Base-by-base conservation (phyloP, 1,140 invertebrate species). In the Proctacanthus coquilletti region DNA sequence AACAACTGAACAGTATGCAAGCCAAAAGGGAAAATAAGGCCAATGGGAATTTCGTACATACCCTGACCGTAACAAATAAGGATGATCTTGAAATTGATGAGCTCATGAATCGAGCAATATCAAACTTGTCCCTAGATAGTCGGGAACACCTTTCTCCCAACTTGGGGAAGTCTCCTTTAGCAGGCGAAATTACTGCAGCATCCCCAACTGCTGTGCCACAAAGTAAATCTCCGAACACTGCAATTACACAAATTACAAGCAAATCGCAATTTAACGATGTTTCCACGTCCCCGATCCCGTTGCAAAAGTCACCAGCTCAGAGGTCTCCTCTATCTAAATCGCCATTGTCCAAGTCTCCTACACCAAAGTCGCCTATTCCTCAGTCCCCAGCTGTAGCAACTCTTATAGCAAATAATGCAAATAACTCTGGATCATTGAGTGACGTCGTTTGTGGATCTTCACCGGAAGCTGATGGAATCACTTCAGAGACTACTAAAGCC, bases 361-460 rank as follows among this genome's bases (percentile, higher is more conserved):
- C 23, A 40, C 20, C 36, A 11, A 52, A 60, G 18, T 66, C 63
- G 33, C 64, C 65, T 2, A 35, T 58, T 10, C 47, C 55, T 0
- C 56, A 53, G 38, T 45, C 55, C 0, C 49, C 51, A 4, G 56
- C 52, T 0, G 51, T 58, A 0, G 56, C 55, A 0, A 52, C 56
- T 51, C 36, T 61, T 38, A 50, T 60, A 57, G 42, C 53, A 45
- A 41, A 51, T 51, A 60, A 18, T 43, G 69, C 17, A 69, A n/a
- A n/a, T n/a, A n/a, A 65, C 0, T 65, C 69, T 0, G 70, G 67
- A 0, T 73, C 70, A 19, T 60, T 70, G 9, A 71, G 70, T 31
- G 70, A 73, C 45, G 65, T 71, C 4, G 55, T 64, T 10, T 71
- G 69, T 44, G 70, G 66, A 8, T 72, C 69, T 39, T 73, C 70